Evolutionary conservation across 2,113 vertebrate species (phyloP), one percentile per base, ranked within the genome.

Genomic region (Muscicapa adusta): DNA sequence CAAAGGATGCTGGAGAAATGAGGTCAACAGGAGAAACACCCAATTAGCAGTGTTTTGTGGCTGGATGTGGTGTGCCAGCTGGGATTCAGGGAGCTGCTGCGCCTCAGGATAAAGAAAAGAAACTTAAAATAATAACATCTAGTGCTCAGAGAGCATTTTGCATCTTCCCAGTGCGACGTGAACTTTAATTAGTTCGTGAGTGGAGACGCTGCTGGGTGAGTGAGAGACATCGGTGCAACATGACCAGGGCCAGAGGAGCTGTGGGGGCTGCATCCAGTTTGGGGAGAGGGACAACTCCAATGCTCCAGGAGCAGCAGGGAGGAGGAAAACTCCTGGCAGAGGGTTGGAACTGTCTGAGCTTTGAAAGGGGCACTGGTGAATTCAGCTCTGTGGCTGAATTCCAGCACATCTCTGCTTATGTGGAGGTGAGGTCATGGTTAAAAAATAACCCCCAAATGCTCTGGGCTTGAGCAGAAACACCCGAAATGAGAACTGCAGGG

Each of bases 1-100:
- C 76, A 65, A 91, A 84, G 45, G 53, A 12, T 93, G 86, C 83
- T 71, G 38, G 73, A 95, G 94, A 95, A 97, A 97, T 60, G 91
- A 97, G 96, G 95, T 96, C 96, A 95, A 74, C 91, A 65, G 93
- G 93, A 95, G 94, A 94, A 93, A 89, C 89, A 91, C 94, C 88
- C 91, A 94, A 97, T 95, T 95, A 93, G 73, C 31, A 3, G 89
- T 86, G 85, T 92, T 95, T 94, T 95, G 92, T 95, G 95, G 86
- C 95, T 84, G 92, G 96, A 70, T 94, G 91, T 94, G 90, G 91
- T 89, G 72, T 89, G 95, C 94, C 96, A 95, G 91, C 88, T 95
- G 96, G 95, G 94, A 93, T 91, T 84, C 4, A 3, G 92, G 86
- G 92, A 96, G 73, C 71, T 94, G 77, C 89, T 93, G 76, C 0